Percentiles rank a stretch among this genome's conserved stretches.
Conservation (phyloP, 1,140 invertebrate species). For the Portunus trituberculatus region DNA sequence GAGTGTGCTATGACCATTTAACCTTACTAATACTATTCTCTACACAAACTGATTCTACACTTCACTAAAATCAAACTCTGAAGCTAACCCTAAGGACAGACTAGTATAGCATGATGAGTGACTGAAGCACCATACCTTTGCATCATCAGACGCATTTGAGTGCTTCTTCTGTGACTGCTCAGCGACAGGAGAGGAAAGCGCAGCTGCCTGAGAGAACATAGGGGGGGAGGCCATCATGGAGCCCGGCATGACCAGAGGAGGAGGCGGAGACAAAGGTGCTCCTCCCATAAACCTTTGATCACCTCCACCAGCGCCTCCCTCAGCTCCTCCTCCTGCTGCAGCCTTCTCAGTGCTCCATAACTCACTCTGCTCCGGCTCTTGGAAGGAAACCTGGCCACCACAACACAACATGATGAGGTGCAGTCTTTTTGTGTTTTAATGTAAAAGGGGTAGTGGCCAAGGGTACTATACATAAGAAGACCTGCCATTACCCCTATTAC, state of each 20-base stretch:
- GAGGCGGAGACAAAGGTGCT: slow-evolving; percentile 78
- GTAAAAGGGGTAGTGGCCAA: no score
- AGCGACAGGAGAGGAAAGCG: slow-evolving; percentile 72
- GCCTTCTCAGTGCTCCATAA: slow-evolving; percentile 78
- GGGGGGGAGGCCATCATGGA: slow-evolving; percentile 42
- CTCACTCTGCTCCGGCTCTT: slow-evolving; percentile 78
- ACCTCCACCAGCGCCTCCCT: background rate
- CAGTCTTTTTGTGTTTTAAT: no score
- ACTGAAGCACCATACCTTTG: slow-evolving; percentile 42
- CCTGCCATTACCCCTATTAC: no score
- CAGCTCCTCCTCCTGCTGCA: slow-evolving; percentile 62
- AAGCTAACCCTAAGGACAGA: background rate
- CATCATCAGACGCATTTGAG: slow-evolving; percentile 70
- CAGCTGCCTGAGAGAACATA: slow-evolving; percentile 74
- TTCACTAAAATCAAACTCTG: background rate
- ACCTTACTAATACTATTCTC: no score
- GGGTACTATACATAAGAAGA: no score
- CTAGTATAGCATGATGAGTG: background rate
- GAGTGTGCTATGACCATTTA: no score
- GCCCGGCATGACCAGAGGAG: slow-evolving; percentile 76
- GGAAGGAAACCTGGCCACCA: slow-evolving; percentile 78
- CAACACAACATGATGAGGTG: background rate
- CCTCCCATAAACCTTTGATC: background rate
- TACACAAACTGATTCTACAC: no score
- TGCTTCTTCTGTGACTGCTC: slow-evolving; percentile 70